phyloP scores from a whole-genome alignment of 2,888 invertebrate species.

The Drosophila picticornis region DNA sequence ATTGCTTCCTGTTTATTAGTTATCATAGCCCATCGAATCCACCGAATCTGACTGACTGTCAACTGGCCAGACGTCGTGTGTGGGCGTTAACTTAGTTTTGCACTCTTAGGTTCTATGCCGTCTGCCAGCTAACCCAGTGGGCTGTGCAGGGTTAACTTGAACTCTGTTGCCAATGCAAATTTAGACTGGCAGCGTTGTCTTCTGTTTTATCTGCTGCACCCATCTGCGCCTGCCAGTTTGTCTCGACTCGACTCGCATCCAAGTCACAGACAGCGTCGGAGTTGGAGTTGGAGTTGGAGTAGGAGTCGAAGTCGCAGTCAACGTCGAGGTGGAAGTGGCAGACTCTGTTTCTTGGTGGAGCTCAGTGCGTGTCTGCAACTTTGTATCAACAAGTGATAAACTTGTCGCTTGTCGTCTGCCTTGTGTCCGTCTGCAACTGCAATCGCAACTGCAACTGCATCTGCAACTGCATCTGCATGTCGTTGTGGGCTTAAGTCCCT shows the following conservation, averaged over 20 bases:
- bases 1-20: constrained; percentile 50
- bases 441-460: constrained; percentile 29
- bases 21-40: neutral
- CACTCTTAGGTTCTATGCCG: neutral
- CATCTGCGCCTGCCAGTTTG: constrained; percentile 62
- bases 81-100: constrained; percentile 27
- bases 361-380: constrained; percentile 54
- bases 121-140: constrained; percentile 19
- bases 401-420: constrained; percentile 71
- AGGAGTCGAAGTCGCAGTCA: constrained; percentile 4
- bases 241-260: constrained; percentile 33
- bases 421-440: constrained; percentile 31
- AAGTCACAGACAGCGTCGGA: constrained; percentile 4
- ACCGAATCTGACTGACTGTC: neutral
- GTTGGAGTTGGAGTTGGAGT: neutral
- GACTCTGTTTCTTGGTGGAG: constrained; percentile 1
- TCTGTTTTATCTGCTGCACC: constrained; percentile 55
- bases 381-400: constrained; percentile 70
- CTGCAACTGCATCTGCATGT: constrained; percentile 13
- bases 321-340: constrained; percentile 11
- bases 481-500: constrained; percentile 67
- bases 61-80: constrained; percentile 4
- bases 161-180: constrained; percentile 57
- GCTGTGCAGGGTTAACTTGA: constrained; percentile 42
- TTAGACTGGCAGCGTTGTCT: constrained; percentile 19